Base-by-base conservation (phyloP, 1,140 invertebrate species). In the Drosophila setifemur region DNA sequence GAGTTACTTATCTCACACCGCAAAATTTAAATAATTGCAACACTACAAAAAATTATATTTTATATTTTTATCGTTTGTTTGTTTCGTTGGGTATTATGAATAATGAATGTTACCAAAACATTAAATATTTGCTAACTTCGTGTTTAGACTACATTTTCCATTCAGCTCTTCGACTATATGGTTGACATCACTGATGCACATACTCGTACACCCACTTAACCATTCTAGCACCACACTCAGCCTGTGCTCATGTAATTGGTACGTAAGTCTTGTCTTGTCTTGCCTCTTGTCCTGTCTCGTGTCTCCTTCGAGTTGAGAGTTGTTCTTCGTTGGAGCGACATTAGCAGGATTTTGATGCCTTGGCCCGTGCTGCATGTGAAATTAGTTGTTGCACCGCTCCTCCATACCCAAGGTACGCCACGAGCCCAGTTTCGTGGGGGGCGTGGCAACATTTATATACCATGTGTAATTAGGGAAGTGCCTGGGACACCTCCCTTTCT, bases 381-480 rank as follows among this genome's bases (percentile, higher is more conserved):
- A 86, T 86, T 86, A 86, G 81, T 86, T 81, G 48, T 45, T 66
- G 42, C 70, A 55, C 47, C 45, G 33, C 35, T n/a, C 4, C 4
- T 6, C 5, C 9, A 35, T 8, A 4, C 0, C 19, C 42, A 7
- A 5, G n/a, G n/a, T n/a, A n/a, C n/a, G n/a, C n/a, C n/a, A n/a
- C n/a, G n/a, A n/a, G n/a, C n/a, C 5, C 5, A 3, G 2, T 12
- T 2, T 9, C 9, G 6, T 0, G 40, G 33, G 2, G 44, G 49
- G 68, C 47, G 48, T 49, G 57, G 26, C 29, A 48, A 79, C 73
- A 74, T 77, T 58, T 82, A 61, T 82, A 73, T 73, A 69, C 58
- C 73, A 61, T 81, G 68, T 81, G 72, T 86, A 86, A 86, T 86
- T 86, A 81, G 82, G 76, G 68, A 86, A 87, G 72, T 86, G 76